A percentile compares a stretch with the other conserved stretches of the same genome.
These are phyloP conservation scores for Cabera pusaria DNA, from an alignment of 2,888 invertebrate species.

Conservation along the genomic window DNA sequence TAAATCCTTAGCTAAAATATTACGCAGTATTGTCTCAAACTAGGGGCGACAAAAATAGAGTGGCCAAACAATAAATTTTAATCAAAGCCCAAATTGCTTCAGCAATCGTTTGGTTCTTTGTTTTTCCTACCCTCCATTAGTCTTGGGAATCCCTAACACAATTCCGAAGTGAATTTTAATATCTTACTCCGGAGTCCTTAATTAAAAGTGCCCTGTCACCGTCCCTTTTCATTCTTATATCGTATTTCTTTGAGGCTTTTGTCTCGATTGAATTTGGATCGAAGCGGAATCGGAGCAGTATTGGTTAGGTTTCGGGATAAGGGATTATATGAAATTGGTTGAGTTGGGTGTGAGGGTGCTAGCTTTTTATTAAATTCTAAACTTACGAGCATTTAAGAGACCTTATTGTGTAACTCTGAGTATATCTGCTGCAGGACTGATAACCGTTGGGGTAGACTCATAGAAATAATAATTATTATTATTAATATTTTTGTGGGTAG, in stretches of 20 bases:
- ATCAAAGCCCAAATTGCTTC: constrained; percentile 64
- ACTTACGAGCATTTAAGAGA: too few species aligned
- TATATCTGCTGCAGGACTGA: too few species aligned
- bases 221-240: constrained; percentile 16
- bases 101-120: constrained; percentile 49
- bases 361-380: too few species aligned
- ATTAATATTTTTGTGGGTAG: too few species aligned
- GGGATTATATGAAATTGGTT: too few species aligned
- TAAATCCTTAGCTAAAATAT: constrained; percentile 30
- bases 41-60: constrained; percentile 46
- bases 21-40: constrained; percentile 25
- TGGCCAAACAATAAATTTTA: constrained; percentile 66
- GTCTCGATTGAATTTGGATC: constrained; percentile 11
- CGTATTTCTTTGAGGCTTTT: constrained; percentile 18
- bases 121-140: constrained; percentile 43
- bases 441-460: too few species aligned
- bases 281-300: neutral
- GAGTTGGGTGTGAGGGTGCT: too few species aligned
- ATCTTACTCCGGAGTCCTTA: constrained; percentile 43
- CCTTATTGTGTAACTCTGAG: too few species aligned
- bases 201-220: constrained; percentile 37
- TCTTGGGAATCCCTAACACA: constrained; percentile 45
- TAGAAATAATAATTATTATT: too few species aligned
- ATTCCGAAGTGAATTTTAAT: constrained; percentile 51
- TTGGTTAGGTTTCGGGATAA: constrained; percentile 12